Base-by-base conservation (phyloP, 2,888 invertebrate genomes). In the Ischnus inquisitorius region DNA sequence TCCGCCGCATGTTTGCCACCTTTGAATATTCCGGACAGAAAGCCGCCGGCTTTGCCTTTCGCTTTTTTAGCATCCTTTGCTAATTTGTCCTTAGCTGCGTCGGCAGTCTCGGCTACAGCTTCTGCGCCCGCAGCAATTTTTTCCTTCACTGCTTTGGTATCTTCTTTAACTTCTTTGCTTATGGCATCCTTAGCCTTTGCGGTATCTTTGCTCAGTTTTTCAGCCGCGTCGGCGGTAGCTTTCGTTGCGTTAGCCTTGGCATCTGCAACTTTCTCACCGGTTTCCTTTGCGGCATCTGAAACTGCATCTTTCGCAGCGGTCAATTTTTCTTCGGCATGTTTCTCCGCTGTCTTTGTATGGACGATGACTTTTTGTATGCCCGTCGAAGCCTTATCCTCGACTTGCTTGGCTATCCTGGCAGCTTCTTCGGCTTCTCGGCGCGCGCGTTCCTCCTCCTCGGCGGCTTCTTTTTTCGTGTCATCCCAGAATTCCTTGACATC, bases 241-340 rank as follows among this genome's bases (percentile, higher is more conserved):
- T 86, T 88, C 1, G 39, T 74, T 8, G 78, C 68, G n/a, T 81
- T 72, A 1, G 54, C 82, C 12, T 76, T 67, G 1, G 78, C 67
- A n/a, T 85, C 87, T 51, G 74, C 90, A 41, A 89, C 90, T 10
- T 90, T 87, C 79, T 91, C 90, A 28, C 88, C 90, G 12, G 64
- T 25, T 69, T 90, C 89, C 90, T 86, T 94, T 6, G 77, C 88
- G 1, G 85, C 88, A 71, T 86, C 88, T 25, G 79, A 60, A 34
- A 85, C 84, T 1, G 78, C 83, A 34, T 86, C 87, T 10, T 87
- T 89, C 93, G 90, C 94, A 94, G 87, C 95, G 94, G 79, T 85
- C 34, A 82, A 64, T 16, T 71, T 72, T 0, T 86, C 81, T 34
- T 64, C 79, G 2, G 65, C 74, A 16, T 72, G 46, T 39, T 82